A percentile compares a stretch with the other conserved stretches of the same genome.
Evolutionary conservation across 1,140 invertebrate species (phyloP).

Genomic region (Drosophila serrata): DNA sequence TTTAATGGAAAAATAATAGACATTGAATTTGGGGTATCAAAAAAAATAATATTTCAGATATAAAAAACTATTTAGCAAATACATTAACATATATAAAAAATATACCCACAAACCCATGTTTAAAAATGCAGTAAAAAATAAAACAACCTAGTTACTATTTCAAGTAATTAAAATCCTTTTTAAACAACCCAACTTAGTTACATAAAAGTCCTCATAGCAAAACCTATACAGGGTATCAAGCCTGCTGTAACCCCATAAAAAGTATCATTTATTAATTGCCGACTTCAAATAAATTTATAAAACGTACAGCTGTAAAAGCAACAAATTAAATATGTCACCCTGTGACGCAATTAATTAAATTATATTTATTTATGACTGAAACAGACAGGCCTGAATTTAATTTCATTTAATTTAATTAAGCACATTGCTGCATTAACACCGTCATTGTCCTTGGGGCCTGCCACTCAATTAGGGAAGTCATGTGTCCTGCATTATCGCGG

Average conservation of each 20-base stretch:
- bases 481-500: conserved; percentile 40
- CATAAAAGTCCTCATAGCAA: rapidly evolving
- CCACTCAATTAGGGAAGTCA: conserved; percentile 49
- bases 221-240: neutral
- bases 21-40: neutral
- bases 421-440: conserved; percentile 3
- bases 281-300: conserved; percentile 30
- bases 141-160: neutral
- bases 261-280: conserved; percentile 5
- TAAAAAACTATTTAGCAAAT: too few species aligned
- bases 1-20: too few species aligned
- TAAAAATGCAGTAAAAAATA: neutral
- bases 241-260: neutral
- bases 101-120: neutral
- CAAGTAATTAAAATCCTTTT: neutral
- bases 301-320: neutral
- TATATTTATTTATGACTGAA: conserved; percentile 38
- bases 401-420: conserved; percentile 22
- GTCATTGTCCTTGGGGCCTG: conserved; percentile 2
- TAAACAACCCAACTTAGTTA: neutral
- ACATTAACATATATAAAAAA: too few species aligned
- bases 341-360: conserved; percentile 51
- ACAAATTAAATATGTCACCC: conserved; percentile 15
- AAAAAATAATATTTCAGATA: too few species aligned
- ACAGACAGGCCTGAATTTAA: conserved; percentile 10